Conservation (phyloP, 2,113 vertebrate genomes). For the Vidua chalybeata region DNA sequence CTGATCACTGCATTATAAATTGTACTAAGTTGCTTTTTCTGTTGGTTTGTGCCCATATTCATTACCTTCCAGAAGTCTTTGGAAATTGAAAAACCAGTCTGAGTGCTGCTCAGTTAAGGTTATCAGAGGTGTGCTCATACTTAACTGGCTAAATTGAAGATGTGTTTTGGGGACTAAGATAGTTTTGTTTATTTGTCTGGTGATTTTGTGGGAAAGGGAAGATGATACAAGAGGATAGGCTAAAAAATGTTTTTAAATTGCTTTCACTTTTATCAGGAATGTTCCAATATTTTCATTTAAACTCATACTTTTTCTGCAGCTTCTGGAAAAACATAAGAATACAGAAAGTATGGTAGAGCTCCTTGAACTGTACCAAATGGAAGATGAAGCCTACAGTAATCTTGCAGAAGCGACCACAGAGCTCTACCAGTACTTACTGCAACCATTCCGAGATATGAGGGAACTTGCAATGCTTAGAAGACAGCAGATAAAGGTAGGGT, state of each 20-base stretch:
- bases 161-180: background rate
- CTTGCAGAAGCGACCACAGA: slow-evolving; percentile 93
- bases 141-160: background rate
- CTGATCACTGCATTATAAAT: rapidly evolving
- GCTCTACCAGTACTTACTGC: slow-evolving; percentile 95
- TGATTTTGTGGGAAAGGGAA: background rate
- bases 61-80: background rate
- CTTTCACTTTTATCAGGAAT: background rate
- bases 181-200: background rate
- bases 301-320: slow-evolving; percentile 65
- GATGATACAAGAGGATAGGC: background rate
- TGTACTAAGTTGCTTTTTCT: background rate
- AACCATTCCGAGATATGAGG: slow-evolving; percentile 97
- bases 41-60: background rate
- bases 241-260: background rate
- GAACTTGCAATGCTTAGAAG: slow-evolving; percentile 94
- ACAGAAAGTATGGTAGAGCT: slow-evolving; percentile 95
- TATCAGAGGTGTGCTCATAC: background rate
- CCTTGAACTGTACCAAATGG: slow-evolving; percentile 90
- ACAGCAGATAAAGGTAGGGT: slow-evolving; percentile 95
- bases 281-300: background rate
- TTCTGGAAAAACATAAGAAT: slow-evolving; percentile 91
- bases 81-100: background rate
- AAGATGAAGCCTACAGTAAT: slow-evolving; percentile 88
- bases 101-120: background rate